Evolutionary conservation across 2,113 vertebrate genomes (phyloP), one percentile per base, ranked within the genome.

Genomic region (Myocastor coypus): DNA sequence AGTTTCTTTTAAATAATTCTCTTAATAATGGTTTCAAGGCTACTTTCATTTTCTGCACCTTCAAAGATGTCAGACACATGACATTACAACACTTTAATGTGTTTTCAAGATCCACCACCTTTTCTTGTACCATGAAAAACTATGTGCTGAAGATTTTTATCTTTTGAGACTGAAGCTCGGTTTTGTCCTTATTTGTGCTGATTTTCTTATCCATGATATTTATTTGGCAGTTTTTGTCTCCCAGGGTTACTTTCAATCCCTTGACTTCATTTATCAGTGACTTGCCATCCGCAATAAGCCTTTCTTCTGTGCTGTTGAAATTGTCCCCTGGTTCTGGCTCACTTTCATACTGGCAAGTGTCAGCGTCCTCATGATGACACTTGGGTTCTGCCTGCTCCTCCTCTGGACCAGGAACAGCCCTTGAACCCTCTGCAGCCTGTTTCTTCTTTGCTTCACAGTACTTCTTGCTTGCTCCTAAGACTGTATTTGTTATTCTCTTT

Each of bases 141-240:
- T 83, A 28, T 83, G 89, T 87, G n/a, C 30, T 89, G 91, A 88
- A 32, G 57, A 7, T 37, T 78, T 75, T 68, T 63, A 20, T 69
- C 46, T 94, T 94, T 90, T 78, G 64, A 84, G 57, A 75, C 24
- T 59, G 66, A 88, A 94, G 64, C 28, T 97, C 78, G 63, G 9
- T 94, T 92, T 92, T 37, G 26, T 89, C 19, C n/a, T 96, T 83
- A 64, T 94, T 93, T 94, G n/a, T 86, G 92, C 16, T 50, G 28
- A 92, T 87, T 82, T 63, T 93, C 22, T 91, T 66, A 40, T 91
- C 83, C 61, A 78, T 85, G 46, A 83, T 86, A 92, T 86, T 93
- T 89, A 81, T 91, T 92, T 1, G 2, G 73, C 55, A 91, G 46
- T 91, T 94, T 94, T 83, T 32, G 7, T 90, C 37, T 93, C 37